phyloP scores from a whole-genome alignment of 2,113 vertebrate genomes.

The Empidonax alnorum region DNA sequence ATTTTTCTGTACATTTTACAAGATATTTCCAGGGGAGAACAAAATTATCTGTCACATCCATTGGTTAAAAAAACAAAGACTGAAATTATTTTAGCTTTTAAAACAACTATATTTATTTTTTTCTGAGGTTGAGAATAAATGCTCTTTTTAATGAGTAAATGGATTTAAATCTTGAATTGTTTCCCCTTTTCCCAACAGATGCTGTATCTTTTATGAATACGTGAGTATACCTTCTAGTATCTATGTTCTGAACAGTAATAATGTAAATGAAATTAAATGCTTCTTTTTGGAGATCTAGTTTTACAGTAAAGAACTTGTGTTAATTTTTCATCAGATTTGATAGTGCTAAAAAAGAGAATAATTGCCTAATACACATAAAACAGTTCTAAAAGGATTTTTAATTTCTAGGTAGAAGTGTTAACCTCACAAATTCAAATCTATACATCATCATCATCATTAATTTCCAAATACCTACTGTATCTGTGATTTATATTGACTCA shows the following conservation, averaged over 20 bases:
- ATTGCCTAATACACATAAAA: neutral
- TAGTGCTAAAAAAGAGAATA: neutral
- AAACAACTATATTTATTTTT: neutral
- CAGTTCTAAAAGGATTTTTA: neutral
- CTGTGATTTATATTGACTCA: neutral
- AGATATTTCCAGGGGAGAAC: neutral
- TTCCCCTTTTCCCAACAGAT: neutral
- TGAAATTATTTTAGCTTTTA: neutral
- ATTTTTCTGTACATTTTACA: neutral
- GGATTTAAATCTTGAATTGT: conserved; percentile 25
- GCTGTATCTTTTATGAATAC: conserved; percentile 2
- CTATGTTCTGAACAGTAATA: conserved; percentile 9
- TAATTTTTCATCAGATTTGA: neutral
- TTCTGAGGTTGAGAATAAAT: conserved; percentile 30
- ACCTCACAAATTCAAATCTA: neutral
- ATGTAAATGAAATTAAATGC: neutral
- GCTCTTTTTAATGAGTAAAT: neutral
- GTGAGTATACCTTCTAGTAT: neutral
- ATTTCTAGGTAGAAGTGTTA: neutral
- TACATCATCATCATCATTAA: neutral
- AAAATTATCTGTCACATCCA: neutral
- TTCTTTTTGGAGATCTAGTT: neutral
- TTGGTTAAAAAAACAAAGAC: neutral
- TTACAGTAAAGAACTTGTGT: neutral
- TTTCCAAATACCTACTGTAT: neutral